A percentile compares a stretch with the other conserved stretches of the same genome.
These are phyloP conservation scores for Mirounga angustirostris DNA, from an alignment of 2,113 vertebrate genomes.

Conservation along the genomic window DNA sequence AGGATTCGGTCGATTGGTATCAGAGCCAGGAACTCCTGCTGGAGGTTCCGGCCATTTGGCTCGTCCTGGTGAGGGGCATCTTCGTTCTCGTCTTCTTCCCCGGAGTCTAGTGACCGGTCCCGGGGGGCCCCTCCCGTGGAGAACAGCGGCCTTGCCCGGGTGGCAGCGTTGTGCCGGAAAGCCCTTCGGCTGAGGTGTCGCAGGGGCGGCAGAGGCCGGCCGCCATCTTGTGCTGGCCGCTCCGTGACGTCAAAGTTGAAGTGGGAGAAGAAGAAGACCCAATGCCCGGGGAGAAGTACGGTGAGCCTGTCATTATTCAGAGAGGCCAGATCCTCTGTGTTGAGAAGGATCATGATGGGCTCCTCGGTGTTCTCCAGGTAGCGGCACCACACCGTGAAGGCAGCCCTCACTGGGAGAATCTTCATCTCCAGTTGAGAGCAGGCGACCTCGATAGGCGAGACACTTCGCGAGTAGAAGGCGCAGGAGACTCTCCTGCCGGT, in stretches of 20 bases:
- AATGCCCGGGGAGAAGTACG: conserved; percentile 80
- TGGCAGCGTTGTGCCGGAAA: rapidly evolving
- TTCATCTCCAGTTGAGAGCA: conserved; percentile 34
- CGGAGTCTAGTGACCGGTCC: rapidly evolving
- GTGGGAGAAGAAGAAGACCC: conserved; percentile 74
- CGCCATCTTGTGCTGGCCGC: rapidly evolving
- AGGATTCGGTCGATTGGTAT: background rate
- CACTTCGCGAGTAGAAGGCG: conserved; percentile 69
- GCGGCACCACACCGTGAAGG: conserved; percentile 79
- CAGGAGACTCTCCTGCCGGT: conserved; percentile 43
- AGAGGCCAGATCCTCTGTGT: conserved; percentile 80
- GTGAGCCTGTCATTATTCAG: conserved; percentile 83
- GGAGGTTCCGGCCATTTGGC: rapidly evolving
- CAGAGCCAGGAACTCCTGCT: background rate
- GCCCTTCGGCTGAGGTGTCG: background rate
- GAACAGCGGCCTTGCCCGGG: background rate
- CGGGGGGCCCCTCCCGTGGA: rapidly evolving
- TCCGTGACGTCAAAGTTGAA: conserved; percentile 70
- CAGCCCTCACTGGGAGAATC: conserved; percentile 59
- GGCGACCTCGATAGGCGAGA: background rate
- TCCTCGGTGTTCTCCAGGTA: conserved; percentile 84
- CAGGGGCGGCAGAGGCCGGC: rapidly evolving
- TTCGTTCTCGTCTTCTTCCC: background rate
- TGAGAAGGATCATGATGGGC: conserved; percentile 82
- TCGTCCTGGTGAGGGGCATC: rapidly evolving